A percentile compares a stretch with the other conserved stretches of the same genome.
Evolutionary conservation across 2,113 vertebrate species (phyloP).

Genomic region (Uria aalge): DNA sequence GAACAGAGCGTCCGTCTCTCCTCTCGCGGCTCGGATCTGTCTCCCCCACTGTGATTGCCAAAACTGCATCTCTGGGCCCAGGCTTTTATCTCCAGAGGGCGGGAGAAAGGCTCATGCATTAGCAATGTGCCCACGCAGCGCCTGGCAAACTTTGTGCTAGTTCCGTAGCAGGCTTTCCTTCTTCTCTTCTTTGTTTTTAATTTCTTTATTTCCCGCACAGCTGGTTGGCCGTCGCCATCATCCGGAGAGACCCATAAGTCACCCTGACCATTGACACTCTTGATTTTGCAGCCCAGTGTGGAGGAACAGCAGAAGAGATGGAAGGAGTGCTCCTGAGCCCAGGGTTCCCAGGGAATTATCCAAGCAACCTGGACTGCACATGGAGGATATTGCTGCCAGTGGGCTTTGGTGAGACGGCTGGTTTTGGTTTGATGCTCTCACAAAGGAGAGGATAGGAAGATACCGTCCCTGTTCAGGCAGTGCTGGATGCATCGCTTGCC

Average conservation of each 20-base stretch:
- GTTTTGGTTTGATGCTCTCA: not conserved
- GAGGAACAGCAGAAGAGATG: constrained; percentile 89
- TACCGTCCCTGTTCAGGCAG: not conserved
- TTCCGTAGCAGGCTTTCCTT: not conserved
- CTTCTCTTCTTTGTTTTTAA: not conserved
- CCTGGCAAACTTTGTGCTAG: not conserved
- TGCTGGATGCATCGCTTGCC: not conserved
- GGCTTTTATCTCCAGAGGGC: not conserved
- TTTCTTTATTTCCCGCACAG: not conserved
- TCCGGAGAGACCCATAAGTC: not conserved
- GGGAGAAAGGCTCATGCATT: not conserved
- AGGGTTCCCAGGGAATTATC: constrained; percentile 97
- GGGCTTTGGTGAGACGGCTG: constrained; percentile 86
- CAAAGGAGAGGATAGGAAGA: not conserved
- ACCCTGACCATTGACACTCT: not conserved
- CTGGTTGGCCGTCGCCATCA: accelerated
- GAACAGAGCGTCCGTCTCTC: not conserved
- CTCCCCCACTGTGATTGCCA: not conserved
- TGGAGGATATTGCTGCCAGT: constrained; percentile 94
- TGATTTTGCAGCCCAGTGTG: constrained; percentile 86
- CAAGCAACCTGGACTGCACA: constrained; percentile 96
- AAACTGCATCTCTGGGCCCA: not conserved
- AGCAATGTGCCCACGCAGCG: not conserved
- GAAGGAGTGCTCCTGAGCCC: constrained; percentile 97
- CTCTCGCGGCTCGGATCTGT: not conserved